A percentile compares a stretch with the other conserved stretches of the same genome.
Conservation (phyloP, 2,113 vertebrate genomes). For the Atrichornis clamosus region DNA sequence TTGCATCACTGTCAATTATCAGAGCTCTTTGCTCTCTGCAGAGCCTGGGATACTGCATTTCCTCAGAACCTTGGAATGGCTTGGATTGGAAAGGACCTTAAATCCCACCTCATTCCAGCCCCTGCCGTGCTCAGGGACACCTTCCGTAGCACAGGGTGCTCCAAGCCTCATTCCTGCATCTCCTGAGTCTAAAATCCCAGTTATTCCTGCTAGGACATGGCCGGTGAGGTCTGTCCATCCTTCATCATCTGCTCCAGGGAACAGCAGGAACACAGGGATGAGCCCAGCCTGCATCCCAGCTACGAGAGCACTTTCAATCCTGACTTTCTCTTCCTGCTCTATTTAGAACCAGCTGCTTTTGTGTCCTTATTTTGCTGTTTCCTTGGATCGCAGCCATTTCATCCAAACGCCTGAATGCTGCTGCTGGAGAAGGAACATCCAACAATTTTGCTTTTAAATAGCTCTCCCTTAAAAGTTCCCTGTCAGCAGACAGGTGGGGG, state of each 20-base stretch:
- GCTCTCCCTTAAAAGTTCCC: constrained; percentile 11
- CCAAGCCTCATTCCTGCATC: not conserved
- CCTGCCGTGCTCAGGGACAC: not conserved
- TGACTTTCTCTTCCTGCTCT: constrained; percentile 38
- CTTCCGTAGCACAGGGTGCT: not conserved
- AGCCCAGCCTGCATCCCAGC: not conserved
- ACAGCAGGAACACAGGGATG: constrained; percentile 1
- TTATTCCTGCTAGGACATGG: not conserved
- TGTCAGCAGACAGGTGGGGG: constrained; percentile 31
- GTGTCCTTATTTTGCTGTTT: constrained; percentile 52
- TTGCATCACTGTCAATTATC: not conserved
- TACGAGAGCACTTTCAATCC: not conserved
- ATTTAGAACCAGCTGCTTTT: constrained; percentile 41
- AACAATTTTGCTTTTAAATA: constrained; percentile 46
- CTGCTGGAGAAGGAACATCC: constrained; percentile 48
- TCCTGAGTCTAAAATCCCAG: not conserved
- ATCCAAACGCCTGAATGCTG: constrained; percentile 37
- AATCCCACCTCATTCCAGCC: not conserved
- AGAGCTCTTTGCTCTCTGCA: not conserved
- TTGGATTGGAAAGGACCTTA: not conserved
- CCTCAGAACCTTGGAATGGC: not conserved
- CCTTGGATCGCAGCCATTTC: constrained; percentile 63
- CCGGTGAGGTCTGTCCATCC: not conserved
- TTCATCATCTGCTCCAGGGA: constrained; percentile 32
- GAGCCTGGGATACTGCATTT: not conserved